Conservation (phyloP, 1,140 invertebrate genomes). For the Lineus longissimus region DNA sequence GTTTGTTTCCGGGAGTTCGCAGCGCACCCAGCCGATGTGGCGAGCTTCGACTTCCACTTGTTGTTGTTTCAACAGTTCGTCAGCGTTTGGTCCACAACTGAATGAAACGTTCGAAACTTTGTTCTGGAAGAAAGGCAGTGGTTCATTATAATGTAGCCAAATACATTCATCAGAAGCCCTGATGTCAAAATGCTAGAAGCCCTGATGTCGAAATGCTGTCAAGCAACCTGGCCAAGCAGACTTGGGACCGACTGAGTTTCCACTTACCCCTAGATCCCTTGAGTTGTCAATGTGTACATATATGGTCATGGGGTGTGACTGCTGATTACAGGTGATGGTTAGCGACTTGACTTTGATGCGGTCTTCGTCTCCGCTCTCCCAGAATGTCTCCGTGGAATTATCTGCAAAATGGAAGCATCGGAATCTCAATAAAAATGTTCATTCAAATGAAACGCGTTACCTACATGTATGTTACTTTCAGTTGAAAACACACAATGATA, state of each 20-base stretch:
- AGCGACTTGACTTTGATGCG: slow-evolving; percentile 75
- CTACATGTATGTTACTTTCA: too few relatives aligned
- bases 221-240: too few relatives aligned
- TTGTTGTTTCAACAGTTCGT: slow-evolving; percentile 72
- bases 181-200: background rate
- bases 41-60: slow-evolving; percentile 74
- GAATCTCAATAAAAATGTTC: background rate
- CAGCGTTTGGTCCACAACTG: slow-evolving; percentile 71
- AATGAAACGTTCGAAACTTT: slow-evolving; percentile 82
- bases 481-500: background rate
- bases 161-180: background rate
- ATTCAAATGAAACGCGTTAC: background rate
- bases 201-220: too few relatives aligned
- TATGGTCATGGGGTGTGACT: slow-evolving; percentile 63
- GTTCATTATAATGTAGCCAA: background rate
- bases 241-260: too few relatives aligned
- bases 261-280: slow-evolving; percentile 76
- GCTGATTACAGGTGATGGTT: slow-evolving; percentile 36
- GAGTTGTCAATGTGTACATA: slow-evolving; percentile 91
- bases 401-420: slow-evolving; percentile 63
- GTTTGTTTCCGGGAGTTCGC: slow-evolving; percentile 65
- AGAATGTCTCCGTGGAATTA: slow-evolving; percentile 95
- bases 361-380: slow-evolving; percentile 98
- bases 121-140: slow-evolving; percentile 63
- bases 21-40: slow-evolving; percentile 62